Evolutionary conservation across 1,140 invertebrate genomes (phyloP).

Genomic region (Cydia splendana): DNA sequence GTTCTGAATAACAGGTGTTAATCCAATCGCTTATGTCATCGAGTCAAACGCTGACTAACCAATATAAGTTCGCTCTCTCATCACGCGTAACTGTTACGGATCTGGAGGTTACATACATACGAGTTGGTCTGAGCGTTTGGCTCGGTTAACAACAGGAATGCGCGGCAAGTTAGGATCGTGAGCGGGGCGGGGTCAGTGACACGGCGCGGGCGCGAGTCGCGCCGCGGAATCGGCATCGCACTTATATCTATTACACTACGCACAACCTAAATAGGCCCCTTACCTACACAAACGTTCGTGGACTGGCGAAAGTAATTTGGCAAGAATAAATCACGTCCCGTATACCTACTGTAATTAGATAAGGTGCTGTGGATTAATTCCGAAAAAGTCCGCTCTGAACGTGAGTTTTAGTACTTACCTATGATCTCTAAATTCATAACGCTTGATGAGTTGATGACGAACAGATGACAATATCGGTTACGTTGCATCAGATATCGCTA

Average conservation of each 20-base stretch:
- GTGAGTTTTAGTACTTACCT: background rate
- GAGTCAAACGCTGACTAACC: background rate
- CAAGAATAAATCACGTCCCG: slow-evolving; percentile 15
- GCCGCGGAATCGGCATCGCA: slow-evolving; percentile 12
- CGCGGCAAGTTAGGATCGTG: slow-evolving; percentile 9
- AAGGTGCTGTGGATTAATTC: background rate
- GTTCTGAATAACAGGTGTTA: background rate
- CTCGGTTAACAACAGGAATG: background rate
- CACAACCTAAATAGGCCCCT: slow-evolving; percentile 30
- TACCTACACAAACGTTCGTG: slow-evolving; percentile 2
- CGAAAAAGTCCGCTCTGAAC: background rate
- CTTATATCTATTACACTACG: slow-evolving; percentile 31
- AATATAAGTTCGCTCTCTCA: background rate
- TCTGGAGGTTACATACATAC: background rate
- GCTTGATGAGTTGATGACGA: background rate
- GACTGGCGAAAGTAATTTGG: slow-evolving; percentile 21
- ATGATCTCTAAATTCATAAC: background rate
- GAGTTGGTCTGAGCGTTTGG: background rate
- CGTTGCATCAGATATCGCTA: too few relatives aligned
- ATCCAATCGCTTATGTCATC: background rate
- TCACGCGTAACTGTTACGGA: background rate
- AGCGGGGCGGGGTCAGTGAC: slow-evolving; percentile 67
- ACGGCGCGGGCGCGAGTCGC: slow-evolving; percentile 42
- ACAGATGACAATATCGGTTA: background rate
- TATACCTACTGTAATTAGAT: slow-evolving; percentile 2